A percentile compares a stretch with the other conserved stretches of the same genome.
These are phyloP conservation scores for Argynnis bischoffii DNA, from an alignment of 2,888 invertebrate genomes.

Conservation along the genomic window DNA sequence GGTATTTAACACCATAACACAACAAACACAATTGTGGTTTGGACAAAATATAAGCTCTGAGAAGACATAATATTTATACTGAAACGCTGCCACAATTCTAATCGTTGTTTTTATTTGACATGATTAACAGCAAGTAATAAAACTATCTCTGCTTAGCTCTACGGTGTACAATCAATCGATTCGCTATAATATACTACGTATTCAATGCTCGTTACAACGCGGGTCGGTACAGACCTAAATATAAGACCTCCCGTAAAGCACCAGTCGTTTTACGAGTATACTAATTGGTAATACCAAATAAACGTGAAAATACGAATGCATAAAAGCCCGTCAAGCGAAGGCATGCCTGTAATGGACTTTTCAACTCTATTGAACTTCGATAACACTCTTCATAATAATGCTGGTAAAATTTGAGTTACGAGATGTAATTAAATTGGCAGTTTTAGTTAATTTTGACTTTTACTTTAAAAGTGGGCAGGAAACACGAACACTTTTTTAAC, in stretches of 20 bases:
- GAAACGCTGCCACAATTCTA: too few relatives aligned
- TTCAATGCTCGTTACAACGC: constrained; percentile 31
- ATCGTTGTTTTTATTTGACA: too few relatives aligned
- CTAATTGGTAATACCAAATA: constrained; percentile 74
- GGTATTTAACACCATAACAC: too few relatives aligned
- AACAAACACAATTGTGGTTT: too few relatives aligned
- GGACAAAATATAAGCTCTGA: too few relatives aligned
- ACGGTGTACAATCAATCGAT: too few relatives aligned
- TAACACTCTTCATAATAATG: not conserved
- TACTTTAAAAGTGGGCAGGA: too few relatives aligned
- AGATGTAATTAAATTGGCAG: not conserved
- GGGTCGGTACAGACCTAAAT: constrained; percentile 39
- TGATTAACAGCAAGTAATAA: too few relatives aligned
- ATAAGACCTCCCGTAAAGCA: constrained; percentile 64
- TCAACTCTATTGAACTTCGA: constrained; percentile 7
- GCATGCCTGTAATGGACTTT: constrained; percentile 47
- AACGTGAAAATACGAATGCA: constrained; percentile 63
- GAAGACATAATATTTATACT: too few relatives aligned
- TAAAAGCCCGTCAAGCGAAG: constrained; percentile 49
- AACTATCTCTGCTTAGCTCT: too few relatives aligned
- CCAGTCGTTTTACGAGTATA: constrained; percentile 61
- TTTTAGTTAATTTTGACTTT: too few relatives aligned
- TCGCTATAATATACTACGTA: not conserved
- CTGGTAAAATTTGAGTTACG: not conserved
- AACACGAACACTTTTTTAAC: too few relatives aligned